Percentiles rank a stretch among this genome's conserved stretches.
These are phyloP conservation scores for Jaculus jaculus DNA, from an alignment of 2,113 vertebrate genomes.

Conservation along the genomic window DNA sequence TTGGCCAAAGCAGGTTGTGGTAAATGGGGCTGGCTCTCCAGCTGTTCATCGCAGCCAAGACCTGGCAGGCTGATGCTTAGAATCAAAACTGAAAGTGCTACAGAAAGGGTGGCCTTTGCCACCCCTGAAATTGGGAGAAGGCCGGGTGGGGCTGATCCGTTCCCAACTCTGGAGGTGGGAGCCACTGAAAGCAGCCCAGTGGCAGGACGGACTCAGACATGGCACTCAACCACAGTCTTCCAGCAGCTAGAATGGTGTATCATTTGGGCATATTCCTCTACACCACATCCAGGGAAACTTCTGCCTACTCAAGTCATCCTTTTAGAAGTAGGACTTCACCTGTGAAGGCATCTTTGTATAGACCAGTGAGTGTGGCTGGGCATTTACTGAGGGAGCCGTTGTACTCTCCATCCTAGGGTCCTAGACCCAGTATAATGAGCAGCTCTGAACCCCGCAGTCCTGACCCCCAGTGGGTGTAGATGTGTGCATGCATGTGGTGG, in stretches of 20 bases:
- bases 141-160: not conserved
- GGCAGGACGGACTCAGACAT: not conserved
- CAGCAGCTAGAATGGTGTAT: not conserved
- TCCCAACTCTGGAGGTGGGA: not conserved
- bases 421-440: not conserved
- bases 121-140: not conserved
- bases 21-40: conserved; percentile 60
- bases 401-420: not conserved
- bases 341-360: not conserved
- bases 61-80: conserved; percentile 26
- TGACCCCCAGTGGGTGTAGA: not conserved
- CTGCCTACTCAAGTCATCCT: not conserved
- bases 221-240: not conserved
- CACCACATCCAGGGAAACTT: not conserved
- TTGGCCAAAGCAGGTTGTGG: conserved; percentile 66
- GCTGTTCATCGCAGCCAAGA: conserved; percentile 33
- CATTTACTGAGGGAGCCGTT: not conserved
- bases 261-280: not conserved
- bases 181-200: not conserved
- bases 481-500: accelerated
- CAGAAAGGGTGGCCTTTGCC: not conserved
- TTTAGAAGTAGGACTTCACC: not conserved
- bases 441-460: not conserved
- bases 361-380: not conserved
- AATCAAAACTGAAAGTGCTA: conserved; percentile 60